Evolutionary conservation across 92 coral and sea anemone genomes (phyloP).

Genomic region (Porites cylindrica): DNA sequence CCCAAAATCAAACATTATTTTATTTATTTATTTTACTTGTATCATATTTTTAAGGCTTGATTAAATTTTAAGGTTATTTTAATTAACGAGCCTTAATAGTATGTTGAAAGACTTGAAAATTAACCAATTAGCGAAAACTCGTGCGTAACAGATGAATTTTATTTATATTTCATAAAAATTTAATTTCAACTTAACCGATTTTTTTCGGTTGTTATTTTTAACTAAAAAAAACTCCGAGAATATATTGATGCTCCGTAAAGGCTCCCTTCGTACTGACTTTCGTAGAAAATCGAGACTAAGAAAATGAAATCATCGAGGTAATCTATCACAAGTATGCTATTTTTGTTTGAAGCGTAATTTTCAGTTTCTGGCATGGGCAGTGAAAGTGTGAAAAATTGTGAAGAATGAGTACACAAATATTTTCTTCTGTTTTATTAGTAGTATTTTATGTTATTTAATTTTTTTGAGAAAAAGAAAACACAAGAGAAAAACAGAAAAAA

Average conservation of each 20-base stretch:
- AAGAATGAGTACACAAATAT: too few species aligned
- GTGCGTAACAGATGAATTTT: neutral
- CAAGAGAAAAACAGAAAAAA: too few species aligned
- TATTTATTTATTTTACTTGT: neutral
- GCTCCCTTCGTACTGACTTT: too few species aligned
- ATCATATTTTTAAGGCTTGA: neutral
- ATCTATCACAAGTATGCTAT: neutral
- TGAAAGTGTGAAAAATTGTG: too few species aligned
- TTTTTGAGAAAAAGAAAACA: too few species aligned
- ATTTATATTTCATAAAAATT: too few species aligned
- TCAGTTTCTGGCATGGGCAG: too few species aligned
- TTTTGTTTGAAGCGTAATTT: neutral
- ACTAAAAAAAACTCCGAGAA: neutral
- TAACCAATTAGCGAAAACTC: constrained; percentile 5
- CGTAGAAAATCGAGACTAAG: neutral
- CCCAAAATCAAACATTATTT: neutral
- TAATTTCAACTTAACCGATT: too few species aligned
- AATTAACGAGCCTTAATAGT: neutral
- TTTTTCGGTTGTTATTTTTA: neutral
- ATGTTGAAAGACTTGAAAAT: constrained; percentile 26
- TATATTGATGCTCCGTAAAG: neutral
- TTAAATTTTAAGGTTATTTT: neutral
- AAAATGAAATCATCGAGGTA: neutral
- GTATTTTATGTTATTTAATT: too few species aligned
- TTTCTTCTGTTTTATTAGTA: too few species aligned